A percentile compares a stretch with the other conserved stretches of the same genome.
phyloP scores from a whole-genome alignment of 1,140 invertebrate species.

The Colletes latitarsis region DNA sequence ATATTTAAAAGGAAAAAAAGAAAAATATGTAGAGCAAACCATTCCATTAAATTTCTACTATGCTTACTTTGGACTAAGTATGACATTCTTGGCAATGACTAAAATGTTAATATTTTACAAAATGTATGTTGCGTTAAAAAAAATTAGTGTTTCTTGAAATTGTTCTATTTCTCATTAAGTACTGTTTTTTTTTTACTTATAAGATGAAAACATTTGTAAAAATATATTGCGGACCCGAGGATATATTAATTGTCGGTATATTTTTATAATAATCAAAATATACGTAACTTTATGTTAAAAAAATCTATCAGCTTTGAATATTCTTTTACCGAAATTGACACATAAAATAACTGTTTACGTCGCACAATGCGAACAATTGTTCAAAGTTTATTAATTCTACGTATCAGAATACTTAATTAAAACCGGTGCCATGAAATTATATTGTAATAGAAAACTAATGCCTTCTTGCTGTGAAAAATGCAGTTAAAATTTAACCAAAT shows the following conservation, averaged over 20 bases:
- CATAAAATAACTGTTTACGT: constrained; percentile 25
- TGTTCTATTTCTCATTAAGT: constrained; percentile 20
- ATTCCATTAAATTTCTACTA: constrained; percentile 46
- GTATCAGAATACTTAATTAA: constrained; percentile 1
- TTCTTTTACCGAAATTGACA: constrained; percentile 9
- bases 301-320: constrained; percentile 19
- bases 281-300: constrained; percentile 11
- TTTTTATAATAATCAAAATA: constrained; percentile 43
- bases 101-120: constrained; percentile 5
- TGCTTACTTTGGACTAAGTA: constrained; percentile 30
- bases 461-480: constrained; percentile 4
- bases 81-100: background rate
- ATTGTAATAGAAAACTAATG: constrained; percentile 15
- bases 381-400: background rate
- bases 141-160: constrained; percentile 14
- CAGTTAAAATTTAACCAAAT: constrained; percentile 4
- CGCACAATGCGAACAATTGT: background rate
- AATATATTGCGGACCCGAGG: constrained; percentile 16
- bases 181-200: constrained; percentile 26
- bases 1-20: constrained; percentile 16
- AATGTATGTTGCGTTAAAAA: constrained; percentile 2
- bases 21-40: constrained; percentile 40
- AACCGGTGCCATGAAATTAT: constrained; percentile 48
- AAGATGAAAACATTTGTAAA: constrained; percentile 28
- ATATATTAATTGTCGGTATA: constrained; percentile 23